phyloP scores from a whole-genome alignment of 2,113 vertebrate genomes.

The Sigmodon hispidus region DNA sequence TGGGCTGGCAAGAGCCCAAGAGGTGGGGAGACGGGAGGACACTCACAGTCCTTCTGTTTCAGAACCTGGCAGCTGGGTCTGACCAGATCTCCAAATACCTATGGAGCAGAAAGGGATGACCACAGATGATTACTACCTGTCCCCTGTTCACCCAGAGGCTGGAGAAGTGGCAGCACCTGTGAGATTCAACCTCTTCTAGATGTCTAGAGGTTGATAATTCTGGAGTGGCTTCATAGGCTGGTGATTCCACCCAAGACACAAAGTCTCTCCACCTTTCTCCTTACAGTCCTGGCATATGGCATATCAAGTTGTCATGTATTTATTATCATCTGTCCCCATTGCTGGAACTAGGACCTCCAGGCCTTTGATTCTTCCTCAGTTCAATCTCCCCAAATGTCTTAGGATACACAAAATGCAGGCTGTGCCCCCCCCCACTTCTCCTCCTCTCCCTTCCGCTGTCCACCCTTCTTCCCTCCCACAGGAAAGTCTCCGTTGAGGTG shows the following conservation, averaged over 20 bases:
- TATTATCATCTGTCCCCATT: background rate
- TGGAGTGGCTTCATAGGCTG: background rate
- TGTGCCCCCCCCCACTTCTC: background rate
- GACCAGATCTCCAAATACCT: constrained; percentile 57
- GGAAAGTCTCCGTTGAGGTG: constrained; percentile 46
- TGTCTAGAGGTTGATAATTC: background rate
- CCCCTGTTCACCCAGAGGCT: background rate
- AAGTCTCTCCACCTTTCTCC: background rate
- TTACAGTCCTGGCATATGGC: no score
- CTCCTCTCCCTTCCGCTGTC: background rate
- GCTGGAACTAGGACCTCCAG: background rate
- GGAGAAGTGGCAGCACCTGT: background rate
- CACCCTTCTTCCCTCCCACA: constrained; percentile 19
- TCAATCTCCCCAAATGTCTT: background rate
- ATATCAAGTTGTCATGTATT: background rate
- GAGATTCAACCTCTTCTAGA: background rate
- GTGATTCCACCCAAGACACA: background rate
- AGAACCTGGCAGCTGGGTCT: constrained; percentile 46
- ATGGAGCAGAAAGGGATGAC: background rate
- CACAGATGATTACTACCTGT: background rate
- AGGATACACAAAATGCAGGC: constrained; percentile 54
- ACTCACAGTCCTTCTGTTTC: constrained; percentile 52
- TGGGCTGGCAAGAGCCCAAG: constrained; percentile 62
- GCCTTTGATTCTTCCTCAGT: background rate
- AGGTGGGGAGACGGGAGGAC: constrained; percentile 16